These are phyloP conservation scores for Cavia aperea DNA, from an alignment of 2,113 vertebrate species.

Conservation along the genomic window DNA sequence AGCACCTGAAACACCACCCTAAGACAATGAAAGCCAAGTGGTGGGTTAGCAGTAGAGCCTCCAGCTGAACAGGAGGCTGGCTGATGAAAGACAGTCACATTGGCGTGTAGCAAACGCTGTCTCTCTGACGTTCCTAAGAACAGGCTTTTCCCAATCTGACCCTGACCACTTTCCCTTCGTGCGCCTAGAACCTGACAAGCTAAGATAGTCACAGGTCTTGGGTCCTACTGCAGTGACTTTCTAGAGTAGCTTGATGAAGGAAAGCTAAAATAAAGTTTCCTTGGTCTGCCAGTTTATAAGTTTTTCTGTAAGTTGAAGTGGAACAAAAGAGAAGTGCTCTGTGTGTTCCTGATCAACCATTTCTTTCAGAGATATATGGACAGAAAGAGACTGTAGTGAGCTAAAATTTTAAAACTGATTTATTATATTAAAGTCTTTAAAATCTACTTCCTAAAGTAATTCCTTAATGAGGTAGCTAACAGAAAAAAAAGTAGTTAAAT, in stretches of 20 bases:
- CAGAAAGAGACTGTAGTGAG: background rate
- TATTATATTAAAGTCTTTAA: constrained; percentile 10
- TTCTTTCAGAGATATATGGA: background rate
- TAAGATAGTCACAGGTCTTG: background rate
- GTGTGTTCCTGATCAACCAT: background rate
- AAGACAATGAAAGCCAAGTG: background rate
- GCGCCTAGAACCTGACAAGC: background rate
- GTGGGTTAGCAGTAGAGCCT: background rate
- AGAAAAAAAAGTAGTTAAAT: constrained; percentile 8
- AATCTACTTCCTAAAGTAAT: constrained; percentile 12
- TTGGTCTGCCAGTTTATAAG: background rate
- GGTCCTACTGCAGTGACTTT: background rate
- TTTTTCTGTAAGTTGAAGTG: background rate
- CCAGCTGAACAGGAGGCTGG: background rate
- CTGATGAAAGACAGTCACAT: background rate
- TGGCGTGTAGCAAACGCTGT: background rate
- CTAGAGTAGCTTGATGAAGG: background rate
- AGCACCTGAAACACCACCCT: background rate
- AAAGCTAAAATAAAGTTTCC: background rate
- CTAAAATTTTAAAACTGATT: background rate
- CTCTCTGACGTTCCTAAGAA: background rate
- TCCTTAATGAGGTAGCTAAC: background rate
- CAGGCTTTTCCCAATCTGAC: background rate
- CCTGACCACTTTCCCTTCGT: background rate
- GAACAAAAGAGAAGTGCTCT: constrained; percentile 22